Evolutionary conservation across 2,113 vertebrate species (phyloP).

Genomic region (Hemichromis elongatus): DNA sequence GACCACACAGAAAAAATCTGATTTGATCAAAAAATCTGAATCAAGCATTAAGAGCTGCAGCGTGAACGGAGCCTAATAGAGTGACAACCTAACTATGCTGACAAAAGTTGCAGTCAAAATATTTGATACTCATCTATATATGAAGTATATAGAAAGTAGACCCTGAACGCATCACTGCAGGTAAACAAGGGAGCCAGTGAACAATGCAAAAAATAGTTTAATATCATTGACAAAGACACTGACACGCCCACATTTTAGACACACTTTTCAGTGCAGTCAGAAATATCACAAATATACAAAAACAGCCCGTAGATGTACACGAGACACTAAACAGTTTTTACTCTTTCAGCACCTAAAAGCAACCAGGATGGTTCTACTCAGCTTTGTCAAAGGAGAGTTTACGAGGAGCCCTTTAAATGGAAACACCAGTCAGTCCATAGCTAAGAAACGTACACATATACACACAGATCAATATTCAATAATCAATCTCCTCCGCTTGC

Average conservation of each 20-base stretch:
- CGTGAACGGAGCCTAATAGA: too few relatives aligned
- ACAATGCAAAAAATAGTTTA: neutral
- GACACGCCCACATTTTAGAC: neutral
- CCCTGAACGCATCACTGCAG: neutral
- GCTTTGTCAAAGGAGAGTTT: neutral
- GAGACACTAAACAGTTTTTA: neutral
- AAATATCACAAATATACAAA: neutral
- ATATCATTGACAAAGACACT: neutral
- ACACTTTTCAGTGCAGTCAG: neutral
- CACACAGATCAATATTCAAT: neutral
- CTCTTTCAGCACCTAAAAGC: neutral
- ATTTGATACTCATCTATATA: neutral
- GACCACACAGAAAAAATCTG: too few relatives aligned
- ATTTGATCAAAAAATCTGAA: too few relatives aligned
- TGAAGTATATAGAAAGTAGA: neutral
- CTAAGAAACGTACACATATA: neutral
- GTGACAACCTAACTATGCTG: too few relatives aligned
- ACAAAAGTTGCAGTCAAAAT: neutral
- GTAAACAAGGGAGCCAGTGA: neutral
- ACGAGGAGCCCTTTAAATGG: neutral
- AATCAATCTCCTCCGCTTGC: neutral
- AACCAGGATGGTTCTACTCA: neutral
- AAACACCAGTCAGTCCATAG: neutral
- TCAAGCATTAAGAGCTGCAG: too few relatives aligned
- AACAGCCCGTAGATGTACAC: neutral